Conservation (phyloP, 2,888 invertebrate species). For the Incurvaria masculella region DNA sequence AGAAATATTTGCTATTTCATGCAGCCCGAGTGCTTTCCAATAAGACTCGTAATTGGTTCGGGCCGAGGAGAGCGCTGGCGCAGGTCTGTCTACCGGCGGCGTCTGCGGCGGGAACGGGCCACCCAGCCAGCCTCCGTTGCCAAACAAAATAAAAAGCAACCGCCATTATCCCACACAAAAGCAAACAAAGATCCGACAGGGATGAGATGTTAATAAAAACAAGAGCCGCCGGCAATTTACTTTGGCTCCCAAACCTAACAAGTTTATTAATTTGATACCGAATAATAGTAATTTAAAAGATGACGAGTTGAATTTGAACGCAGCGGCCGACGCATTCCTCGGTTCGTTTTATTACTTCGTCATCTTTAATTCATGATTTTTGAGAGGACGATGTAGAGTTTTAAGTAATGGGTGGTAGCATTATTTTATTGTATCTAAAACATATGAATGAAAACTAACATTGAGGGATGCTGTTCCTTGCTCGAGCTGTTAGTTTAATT, state of each 20-base stretch:
- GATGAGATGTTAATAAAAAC: slow-evolving; percentile 45
- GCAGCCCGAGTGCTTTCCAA: neutral
- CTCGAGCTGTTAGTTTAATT: no score
- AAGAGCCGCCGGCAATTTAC: slow-evolving; percentile 45
- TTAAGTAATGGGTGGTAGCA: no score
- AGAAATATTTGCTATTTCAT: slow-evolving; percentile 1
- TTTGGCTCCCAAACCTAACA: slow-evolving; percentile 51
- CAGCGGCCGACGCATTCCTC: slow-evolving; percentile 47
- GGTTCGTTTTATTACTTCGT: slow-evolving; percentile 43
- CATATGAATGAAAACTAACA: no score
- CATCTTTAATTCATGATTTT: slow-evolving; percentile 31
- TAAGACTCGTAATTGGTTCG: neutral
- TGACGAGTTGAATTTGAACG: slow-evolving; percentile 43
- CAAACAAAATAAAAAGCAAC: slow-evolving; percentile 37
- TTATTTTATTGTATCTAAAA: no score
- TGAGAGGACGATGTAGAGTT: neutral
- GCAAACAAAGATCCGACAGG: slow-evolving; percentile 48
- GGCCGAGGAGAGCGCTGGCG: neutral
- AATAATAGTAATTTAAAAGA: slow-evolving; percentile 53
- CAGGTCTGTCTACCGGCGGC: slow-evolving; percentile 25
- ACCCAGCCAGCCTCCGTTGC: slow-evolving; percentile 35
- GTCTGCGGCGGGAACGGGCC: slow-evolving; percentile 45
- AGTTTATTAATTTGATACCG: slow-evolving; percentile 55
- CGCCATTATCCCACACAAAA: slow-evolving; percentile 39
- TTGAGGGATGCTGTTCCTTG: no score